Base-by-base conservation (phyloP, 2,113 vertebrate species). In the Lasiurus cinereus region DNA sequence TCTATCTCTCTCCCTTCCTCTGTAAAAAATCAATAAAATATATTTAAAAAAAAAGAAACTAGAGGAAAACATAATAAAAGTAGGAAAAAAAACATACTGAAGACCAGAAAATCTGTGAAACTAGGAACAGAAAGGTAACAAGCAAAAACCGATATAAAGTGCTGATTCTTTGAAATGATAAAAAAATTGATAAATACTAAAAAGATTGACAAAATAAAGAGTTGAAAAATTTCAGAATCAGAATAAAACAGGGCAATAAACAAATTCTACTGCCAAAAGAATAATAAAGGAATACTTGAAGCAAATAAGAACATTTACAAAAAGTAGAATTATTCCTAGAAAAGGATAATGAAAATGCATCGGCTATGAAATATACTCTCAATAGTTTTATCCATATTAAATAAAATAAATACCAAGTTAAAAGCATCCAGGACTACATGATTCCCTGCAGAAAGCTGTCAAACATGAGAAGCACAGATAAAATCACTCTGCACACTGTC, bases 341-440 rank as follows among this genome's bases (percentile, higher is more conserved):
- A 92, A 78, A 59, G 52, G 77, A 72, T n/a, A 89, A 76, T 76
- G 6, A 92, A 83, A 94, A 73, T 33, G 31, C n/a, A 94, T 66
- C 27, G 14, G 80, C 84, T 85, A 80, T 67, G 66, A 94, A 95
- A 84, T 19, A 93, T 82, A 95, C 66, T 90, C 64, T 86, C 50
- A 91, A 78, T 59, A 93, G n/a, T 82, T 97, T 36, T 78, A 69
- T 39, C 87, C 18, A 29, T 86, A 70, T 86, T 90, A 95, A 96
- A 96, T 93, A 91, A 94, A 96, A 93, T 94, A 94, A 96, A 96
- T 96, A 94, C 27, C 74, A 80, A 96, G 70, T 56, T 66, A 90
- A 92, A 95, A 87, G n/a, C 24, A 92, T 62, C n/a, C 6, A 90
- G 69, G 21, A 27, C 31, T 64, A 94, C 76, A 56, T 70, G 24